These are phyloP conservation scores for Erannis defoliaria DNA, from an alignment of 2,888 invertebrate species.

Conservation along the genomic window DNA sequence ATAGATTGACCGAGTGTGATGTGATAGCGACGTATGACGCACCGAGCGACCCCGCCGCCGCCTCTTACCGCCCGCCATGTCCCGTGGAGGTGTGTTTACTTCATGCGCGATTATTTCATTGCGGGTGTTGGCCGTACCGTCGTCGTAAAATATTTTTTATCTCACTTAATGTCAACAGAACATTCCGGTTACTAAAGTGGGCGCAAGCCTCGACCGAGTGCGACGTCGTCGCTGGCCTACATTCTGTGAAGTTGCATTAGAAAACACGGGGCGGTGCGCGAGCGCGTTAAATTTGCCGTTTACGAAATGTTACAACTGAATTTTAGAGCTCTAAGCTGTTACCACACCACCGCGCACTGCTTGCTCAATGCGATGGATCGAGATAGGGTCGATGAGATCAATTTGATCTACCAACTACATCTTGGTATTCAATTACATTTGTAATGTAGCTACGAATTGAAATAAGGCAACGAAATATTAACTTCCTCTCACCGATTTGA, in stretches of 20 bases:
- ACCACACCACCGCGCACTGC: constrained; percentile 72
- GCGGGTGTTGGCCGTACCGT: constrained; percentile 17
- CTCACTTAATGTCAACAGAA: constrained; percentile 32
- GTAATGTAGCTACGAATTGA: background rate
- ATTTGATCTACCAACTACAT: constrained; percentile 50
- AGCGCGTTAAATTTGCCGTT: constrained; percentile 83
- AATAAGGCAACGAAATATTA: background rate
- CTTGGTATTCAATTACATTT: constrained; percentile 18
- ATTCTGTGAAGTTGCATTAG: constrained; percentile 81
- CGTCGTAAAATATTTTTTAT: constrained; percentile 23
- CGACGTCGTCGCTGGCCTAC: constrained; percentile 75
- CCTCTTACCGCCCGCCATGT: constrained; percentile 5
- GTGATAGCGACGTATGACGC: constrained; percentile 30
- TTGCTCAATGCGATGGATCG: constrained; percentile 77
- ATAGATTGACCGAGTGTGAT: constrained; percentile 28
- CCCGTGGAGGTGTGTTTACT: constrained; percentile 27
- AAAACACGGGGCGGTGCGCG: constrained; percentile 79
- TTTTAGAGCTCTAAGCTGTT: constrained; percentile 78
- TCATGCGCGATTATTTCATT: constrained; percentile 29
- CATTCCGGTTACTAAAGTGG: constrained; percentile 37
- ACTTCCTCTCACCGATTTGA: too few relatives aligned
- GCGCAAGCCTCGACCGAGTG: constrained; percentile 37
- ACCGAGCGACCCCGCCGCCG: constrained; percentile 5
- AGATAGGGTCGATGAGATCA: constrained; percentile 69
- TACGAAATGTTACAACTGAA: constrained; percentile 84